These are phyloP conservation scores for Vandiemenella viatica DNA, from an alignment of 2,888 invertebrate species.

Conservation along the genomic window DNA sequence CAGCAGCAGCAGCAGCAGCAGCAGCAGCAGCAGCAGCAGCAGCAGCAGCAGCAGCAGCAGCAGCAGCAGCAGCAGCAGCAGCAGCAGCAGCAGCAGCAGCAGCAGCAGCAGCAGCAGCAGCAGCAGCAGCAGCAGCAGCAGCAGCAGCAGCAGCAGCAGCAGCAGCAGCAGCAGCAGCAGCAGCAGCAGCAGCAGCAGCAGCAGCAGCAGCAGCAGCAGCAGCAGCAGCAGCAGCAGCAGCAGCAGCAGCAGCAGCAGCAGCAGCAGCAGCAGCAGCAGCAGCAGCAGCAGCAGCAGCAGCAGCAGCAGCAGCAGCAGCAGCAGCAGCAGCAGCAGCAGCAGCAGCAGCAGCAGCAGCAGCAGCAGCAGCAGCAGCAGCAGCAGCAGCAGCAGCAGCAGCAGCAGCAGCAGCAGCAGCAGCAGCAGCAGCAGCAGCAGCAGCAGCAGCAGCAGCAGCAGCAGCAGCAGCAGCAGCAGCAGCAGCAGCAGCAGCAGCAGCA, in stretches of 20 bases:
- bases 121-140: neutral
- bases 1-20: neutral
- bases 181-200: neutral
- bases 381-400: neutral
- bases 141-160: neutral
- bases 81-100: neutral
- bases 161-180: neutral
- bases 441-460: neutral
- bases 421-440: neutral
- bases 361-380: neutral
- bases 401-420: neutral
- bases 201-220: neutral
- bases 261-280: neutral
- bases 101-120: neutral
- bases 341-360: neutral
- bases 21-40: conserved; percentile 1
- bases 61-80: neutral
- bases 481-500: conserved; percentile 1
- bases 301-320: neutral
- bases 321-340: neutral
- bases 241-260: neutral
- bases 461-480: neutral
- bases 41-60: neutral
- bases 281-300: neutral
- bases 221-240: neutral